These are phyloP conservation scores for Drosophila tropicalis DNA, from an alignment of 1,140 invertebrate genomes.

Conservation along the genomic window DNA sequence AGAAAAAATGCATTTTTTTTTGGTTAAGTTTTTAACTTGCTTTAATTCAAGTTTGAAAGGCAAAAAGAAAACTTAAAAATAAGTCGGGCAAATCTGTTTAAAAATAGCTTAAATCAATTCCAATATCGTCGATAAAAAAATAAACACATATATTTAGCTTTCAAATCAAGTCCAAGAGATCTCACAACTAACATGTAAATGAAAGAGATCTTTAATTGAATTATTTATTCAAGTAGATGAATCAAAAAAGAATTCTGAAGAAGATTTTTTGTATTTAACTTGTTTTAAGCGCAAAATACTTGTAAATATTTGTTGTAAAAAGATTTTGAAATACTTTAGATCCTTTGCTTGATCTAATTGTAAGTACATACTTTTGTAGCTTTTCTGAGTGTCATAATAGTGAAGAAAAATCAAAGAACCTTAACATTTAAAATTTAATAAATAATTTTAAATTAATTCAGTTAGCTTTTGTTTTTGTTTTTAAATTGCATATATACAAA, in stretches of 20 bases:
- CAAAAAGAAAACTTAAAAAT: background rate
- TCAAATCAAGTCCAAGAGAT: background rate
- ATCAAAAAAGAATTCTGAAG: too few relatives aligned
- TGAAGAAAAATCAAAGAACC: background rate
- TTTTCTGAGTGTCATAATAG: background rate
- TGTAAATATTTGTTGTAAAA: background rate
- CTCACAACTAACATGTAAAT: background rate
- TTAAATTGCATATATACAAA: constrained; percentile 9
- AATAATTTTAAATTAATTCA: constrained; percentile 9
- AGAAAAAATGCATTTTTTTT: background rate
- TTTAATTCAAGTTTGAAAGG: background rate
- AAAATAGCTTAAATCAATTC: background rate
- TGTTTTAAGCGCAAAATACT: constrained; percentile 5
- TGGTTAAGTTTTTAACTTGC: background rate
- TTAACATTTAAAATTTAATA: constrained; percentile 1
- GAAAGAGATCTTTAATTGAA: too few relatives aligned
- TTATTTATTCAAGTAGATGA: too few relatives aligned
- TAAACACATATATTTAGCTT: background rate
- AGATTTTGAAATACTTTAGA: background rate
- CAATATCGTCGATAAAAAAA: background rate
- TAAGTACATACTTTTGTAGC: too few relatives aligned
- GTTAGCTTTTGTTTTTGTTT: background rate
- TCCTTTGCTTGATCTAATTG: background rate
- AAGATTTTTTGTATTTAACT: background rate
- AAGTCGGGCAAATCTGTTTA: too few relatives aligned